Percentiles rank a stretch among this genome's conserved stretches.
phyloP scores from a whole-genome alignment of 1,140 invertebrate species.

The Drosophila gunungcola region DNA sequence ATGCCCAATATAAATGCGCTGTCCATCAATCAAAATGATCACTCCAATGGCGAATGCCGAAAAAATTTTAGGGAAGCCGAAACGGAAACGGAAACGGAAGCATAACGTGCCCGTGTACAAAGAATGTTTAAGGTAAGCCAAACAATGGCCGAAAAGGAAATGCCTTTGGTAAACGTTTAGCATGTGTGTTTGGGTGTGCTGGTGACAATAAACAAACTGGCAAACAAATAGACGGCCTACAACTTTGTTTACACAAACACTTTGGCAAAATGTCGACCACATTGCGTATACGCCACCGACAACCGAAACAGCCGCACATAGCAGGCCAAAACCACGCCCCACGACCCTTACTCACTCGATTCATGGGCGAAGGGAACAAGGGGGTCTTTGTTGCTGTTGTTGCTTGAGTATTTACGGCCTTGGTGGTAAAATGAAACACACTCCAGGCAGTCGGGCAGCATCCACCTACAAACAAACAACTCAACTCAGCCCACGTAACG shows the following conservation, averaged over 20 bases:
- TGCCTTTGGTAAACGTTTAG: slow-evolving; percentile 62
- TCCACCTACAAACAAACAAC: slow-evolving; percentile 50
- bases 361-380: background rate
- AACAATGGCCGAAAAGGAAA: slow-evolving; percentile 57
- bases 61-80: slow-evolving; percentile 39
- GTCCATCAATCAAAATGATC: slow-evolving; percentile 71
- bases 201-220: slow-evolving; percentile 73
- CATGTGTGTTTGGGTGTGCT: slow-evolving; percentile 15
- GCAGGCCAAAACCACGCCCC: slow-evolving; percentile 64
- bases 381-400: slow-evolving; percentile 22
- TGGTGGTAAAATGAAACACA: slow-evolving; percentile 65
- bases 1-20: slow-evolving; percentile 57
- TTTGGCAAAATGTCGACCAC: slow-evolving; percentile 70
- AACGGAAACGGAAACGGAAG: slow-evolving; percentile 69
- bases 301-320: slow-evolving; percentile 40
- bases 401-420: slow-evolving; percentile 68
- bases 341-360: slow-evolving; percentile 27
- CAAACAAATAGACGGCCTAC: slow-evolving; percentile 70
- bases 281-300: slow-evolving; percentile 73
- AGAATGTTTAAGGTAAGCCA: slow-evolving; percentile 56
- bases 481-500: slow-evolving; percentile 22
- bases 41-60: slow-evolving; percentile 44
- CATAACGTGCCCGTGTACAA: slow-evolving; percentile 30
- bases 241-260: slow-evolving; percentile 80
- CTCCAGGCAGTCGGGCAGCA: slow-evolving; percentile 22